Conservation (phyloP, 2,113 vertebrate genomes). For the Myiopsitta monachus region DNA sequence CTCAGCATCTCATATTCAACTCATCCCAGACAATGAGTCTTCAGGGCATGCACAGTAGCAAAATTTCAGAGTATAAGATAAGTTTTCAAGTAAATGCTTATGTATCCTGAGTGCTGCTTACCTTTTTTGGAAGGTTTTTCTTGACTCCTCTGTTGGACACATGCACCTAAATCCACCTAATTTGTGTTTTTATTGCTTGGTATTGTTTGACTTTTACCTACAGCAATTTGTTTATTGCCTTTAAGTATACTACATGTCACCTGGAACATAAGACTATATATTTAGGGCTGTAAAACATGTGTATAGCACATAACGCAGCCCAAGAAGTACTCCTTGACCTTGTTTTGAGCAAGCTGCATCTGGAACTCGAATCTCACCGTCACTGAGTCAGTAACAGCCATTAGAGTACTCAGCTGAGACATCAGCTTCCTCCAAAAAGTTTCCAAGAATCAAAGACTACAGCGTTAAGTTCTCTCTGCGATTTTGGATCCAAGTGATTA, state of each 20-base stretch:
- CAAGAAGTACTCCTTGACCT: not conserved
- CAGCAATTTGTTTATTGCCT: not conserved
- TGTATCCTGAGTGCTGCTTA: not conserved
- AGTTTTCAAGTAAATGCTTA: not conserved
- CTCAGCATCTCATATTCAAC: not conserved
- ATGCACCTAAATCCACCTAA: not conserved
- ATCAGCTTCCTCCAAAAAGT: not conserved
- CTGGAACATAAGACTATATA: not conserved
- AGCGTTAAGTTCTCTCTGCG: not conserved
- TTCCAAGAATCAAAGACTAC: not conserved
- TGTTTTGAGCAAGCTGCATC: not conserved
- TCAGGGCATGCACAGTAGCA: not conserved
- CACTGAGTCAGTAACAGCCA: not conserved
- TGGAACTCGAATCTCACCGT: not conserved
- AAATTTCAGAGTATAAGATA: not conserved
- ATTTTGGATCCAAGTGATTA: not conserved
- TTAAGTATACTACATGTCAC: not conserved
- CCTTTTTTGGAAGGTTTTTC: not conserved
- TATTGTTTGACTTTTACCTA: not conserved
- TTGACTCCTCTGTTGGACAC: not conserved
- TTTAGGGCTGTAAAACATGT: not conserved
- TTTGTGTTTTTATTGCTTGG: not conserved
- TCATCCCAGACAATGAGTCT: not conserved
- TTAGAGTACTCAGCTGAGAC: not conserved
- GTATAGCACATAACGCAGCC: not conserved